These are phyloP conservation scores for Aselliscus stoliczkanus DNA, from an alignment of 2,797 vertebrate species.

Conservation along the genomic window DNA sequence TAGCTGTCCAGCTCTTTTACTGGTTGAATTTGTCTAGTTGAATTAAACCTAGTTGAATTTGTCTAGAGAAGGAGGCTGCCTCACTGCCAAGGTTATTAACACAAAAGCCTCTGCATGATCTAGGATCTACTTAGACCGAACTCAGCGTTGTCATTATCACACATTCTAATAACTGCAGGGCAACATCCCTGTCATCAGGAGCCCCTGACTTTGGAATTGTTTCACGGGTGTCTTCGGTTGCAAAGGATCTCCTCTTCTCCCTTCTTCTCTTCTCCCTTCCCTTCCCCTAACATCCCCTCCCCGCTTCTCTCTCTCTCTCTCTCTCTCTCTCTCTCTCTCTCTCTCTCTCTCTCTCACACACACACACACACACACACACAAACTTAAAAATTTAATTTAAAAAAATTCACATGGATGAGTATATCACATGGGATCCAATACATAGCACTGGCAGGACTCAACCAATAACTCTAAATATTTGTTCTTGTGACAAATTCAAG, in stretches of 20 bases:
- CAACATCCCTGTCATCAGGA: background rate
- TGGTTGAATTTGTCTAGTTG: background rate
- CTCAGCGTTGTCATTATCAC: background rate
- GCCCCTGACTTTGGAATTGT: background rate
- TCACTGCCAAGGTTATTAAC: background rate
- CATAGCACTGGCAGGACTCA: background rate
- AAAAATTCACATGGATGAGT: background rate
- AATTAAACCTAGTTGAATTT: background rate
- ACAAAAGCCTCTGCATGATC: background rate
- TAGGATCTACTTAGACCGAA: background rate
- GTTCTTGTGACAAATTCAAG: background rate
- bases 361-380: background rate
- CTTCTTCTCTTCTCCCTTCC: too few species aligned
- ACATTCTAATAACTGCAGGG: background rate
- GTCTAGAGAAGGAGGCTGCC: background rate
- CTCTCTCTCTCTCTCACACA: background rate
- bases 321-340: background rate
- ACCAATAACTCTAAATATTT: background rate
- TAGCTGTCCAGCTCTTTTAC: background rate
- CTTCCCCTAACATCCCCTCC: background rate
- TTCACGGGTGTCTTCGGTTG: background rate
- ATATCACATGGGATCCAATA: background rate
- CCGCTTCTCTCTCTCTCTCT: rapidly evolving
- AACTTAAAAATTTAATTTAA: background rate
- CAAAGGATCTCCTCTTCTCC: background rate